Evolutionary conservation across 2,797 vertebrate species (phyloP), one percentile per base, ranked within the genome.

Genomic region (Nothura maculosa): DNA sequence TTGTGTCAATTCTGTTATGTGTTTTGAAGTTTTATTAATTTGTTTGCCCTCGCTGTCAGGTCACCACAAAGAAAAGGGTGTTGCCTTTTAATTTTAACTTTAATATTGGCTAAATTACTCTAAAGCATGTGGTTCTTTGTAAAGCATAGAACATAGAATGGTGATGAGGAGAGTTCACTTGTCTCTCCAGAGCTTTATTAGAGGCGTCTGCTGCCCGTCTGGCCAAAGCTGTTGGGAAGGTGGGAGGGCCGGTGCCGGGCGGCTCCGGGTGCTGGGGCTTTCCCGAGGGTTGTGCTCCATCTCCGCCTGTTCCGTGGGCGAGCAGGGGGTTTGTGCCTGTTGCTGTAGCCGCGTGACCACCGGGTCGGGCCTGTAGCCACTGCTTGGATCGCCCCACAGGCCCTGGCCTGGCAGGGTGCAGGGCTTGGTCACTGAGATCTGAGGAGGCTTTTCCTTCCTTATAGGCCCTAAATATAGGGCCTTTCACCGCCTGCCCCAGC

Each of bases 61-160:
- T 87, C 55, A 58, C 32, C 10, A 11, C 83, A 85, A 89, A 92
- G 72, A 85, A 68, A 87, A 77, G 60, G 69, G 61, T 75, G 69
- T 82, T 90, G 45, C 58, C 54, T 87, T 93, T 93, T 76, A 72
- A 89, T 93, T 89, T 81, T 50, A 70, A 43, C 16, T 83, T 89
- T 92, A 94, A 55, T 96, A 68, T 43, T 45, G 86, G 36, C 43
- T 88, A 85, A 93, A 68, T 92, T 68, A 78, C 28, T 72, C 70
- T 4, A 7, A 38, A 45, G 25, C 55, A 62, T 89, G 84, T 63
- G 81, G 38, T 14, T 54, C 45, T 87, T 92, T 60, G 86, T 7
- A 28, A 84, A 63, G 40, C 68, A 68, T 38, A 58, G 54, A 77
- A 89, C n/a, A 36, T 4, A 76, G 57, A 85, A 68, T 6, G 42